Evolutionary conservation across 2,797 vertebrate genomes (phyloP).

Genomic region (Graptemys geographica): DNA sequence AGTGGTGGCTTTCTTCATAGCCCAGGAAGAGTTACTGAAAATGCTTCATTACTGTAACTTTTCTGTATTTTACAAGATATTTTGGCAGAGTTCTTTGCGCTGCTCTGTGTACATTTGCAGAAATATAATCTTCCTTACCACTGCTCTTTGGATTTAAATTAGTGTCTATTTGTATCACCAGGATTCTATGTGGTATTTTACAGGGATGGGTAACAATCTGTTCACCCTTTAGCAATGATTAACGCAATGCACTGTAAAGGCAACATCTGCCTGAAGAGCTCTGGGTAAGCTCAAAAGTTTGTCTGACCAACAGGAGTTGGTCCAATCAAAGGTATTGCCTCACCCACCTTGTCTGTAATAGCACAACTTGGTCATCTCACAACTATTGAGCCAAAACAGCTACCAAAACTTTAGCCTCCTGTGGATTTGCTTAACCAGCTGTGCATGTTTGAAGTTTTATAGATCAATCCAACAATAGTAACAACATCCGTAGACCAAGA

Average conservation of each 20-base stretch:
- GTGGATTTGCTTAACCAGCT: not conserved
- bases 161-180: not conserved
- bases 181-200: not conserved
- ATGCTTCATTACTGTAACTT: not conserved
- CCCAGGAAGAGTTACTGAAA: not conserved
- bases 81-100: not conserved
- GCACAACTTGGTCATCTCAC: not conserved
- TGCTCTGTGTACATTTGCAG: fast-evolving
- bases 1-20: not conserved
- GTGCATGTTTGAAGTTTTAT: not conserved
- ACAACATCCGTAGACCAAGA: not conserved
- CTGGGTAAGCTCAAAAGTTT: not conserved
- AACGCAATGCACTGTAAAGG: not conserved
- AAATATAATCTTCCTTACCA: not conserved
- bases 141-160: not conserved
- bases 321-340: not conserved
- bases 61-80: not conserved
- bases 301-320: not conserved
- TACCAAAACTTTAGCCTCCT: not conserved
- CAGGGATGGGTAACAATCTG: not conserved
- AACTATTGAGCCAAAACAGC: not conserved
- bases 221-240: not conserved
- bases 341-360: not conserved
- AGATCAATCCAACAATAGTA: not conserved
- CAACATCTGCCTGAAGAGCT: not conserved